Evolutionary conservation across 2,797 vertebrate species (phyloP).

Genomic region (Anableps anableps): DNA sequence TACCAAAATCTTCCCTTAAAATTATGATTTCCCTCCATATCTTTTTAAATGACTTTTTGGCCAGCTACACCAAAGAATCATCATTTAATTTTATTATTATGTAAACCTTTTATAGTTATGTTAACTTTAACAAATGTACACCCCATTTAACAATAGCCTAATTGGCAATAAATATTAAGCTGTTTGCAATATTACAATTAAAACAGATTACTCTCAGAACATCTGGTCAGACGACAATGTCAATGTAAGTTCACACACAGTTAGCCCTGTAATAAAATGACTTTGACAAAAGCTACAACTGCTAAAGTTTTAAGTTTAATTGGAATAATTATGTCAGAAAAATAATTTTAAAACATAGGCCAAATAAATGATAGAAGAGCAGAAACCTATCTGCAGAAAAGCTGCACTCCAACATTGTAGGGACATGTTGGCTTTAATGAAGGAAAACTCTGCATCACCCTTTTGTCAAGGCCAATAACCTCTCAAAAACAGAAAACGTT

Average conservation of each 20-base stretch:
- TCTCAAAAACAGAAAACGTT: conserved; percentile 74
- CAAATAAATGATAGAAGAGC: conserved; percentile 23
- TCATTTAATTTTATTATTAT: conserved; percentile 87
- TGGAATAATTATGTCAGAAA: neutral
- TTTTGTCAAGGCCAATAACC: conserved; percentile 75
- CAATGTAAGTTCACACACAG: conserved; percentile 59
- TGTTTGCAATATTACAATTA: conserved; percentile 72
- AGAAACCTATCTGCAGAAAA: conserved; percentile 34
- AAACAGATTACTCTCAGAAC: conserved; percentile 63
- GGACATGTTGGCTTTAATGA: conserved; percentile 67
- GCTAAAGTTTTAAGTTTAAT: conserved; percentile 19
- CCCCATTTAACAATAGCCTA: conserved; percentile 80
- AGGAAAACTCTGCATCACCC: conserved; percentile 74
- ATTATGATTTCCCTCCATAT: conserved; percentile 77
- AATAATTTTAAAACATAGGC: conserved; percentile 25
- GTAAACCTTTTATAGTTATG: conserved; percentile 91
- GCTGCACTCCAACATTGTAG: conserved; percentile 42
- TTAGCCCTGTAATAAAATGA: conserved; percentile 44
- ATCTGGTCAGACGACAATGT: conserved; percentile 66
- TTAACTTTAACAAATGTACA: conserved; percentile 83
- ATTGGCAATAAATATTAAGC: conserved; percentile 58
- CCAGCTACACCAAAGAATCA: conserved; percentile 87
- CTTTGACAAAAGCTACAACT: conserved; percentile 80
- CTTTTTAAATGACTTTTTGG: conserved; percentile 75
- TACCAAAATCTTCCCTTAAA: conserved; percentile 88